Percentiles rank a stretch among this genome's conserved stretches.
Evolutionary conservation across 2,113 vertebrate genomes (phyloP).

Genomic region (Ophthalmolycus amberensis): DNA sequence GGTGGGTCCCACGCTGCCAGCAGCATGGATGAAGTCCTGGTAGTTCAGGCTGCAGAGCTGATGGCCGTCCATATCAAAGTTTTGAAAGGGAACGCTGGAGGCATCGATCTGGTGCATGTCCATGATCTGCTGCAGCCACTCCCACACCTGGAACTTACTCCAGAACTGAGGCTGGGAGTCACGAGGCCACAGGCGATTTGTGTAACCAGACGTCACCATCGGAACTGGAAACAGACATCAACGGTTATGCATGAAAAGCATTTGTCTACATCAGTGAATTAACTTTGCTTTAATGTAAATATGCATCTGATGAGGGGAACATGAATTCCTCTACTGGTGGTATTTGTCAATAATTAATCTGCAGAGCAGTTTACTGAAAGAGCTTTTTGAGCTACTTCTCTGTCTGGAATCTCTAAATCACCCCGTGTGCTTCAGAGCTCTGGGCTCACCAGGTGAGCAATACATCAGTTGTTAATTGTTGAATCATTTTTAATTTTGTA

Average conservation of each 20-base stretch:
- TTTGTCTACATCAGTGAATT: background rate
- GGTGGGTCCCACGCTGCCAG: conserved; percentile 90
- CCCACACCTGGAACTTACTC: conserved; percentile 98
- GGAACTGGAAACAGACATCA: conserved; percentile 63
- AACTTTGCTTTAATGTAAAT: conserved; percentile 9
- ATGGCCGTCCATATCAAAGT: conserved; percentile 93
- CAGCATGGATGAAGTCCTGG: conserved; percentile 91
- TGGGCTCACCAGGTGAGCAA: conserved; percentile 46
- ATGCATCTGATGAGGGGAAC: conserved; percentile 25
- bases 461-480: conserved; percentile 48
- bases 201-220: conserved; percentile 79
- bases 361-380: conserved; percentile 27
- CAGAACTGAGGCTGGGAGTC: conserved; percentile 93
- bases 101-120: conserved; percentile 96
- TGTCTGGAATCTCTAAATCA: conserved; percentile 37
- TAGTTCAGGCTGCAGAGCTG: conserved; percentile 92
- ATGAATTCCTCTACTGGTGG: conserved; percentile 1
- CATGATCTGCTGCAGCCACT: conserved; percentile 97
- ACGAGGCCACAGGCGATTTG: conserved; percentile 89
- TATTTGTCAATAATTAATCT: conserved; percentile 58
- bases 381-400: conserved; percentile 37
- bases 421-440: conserved; percentile 18
- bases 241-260: background rate
- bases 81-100: conserved; percentile 92
- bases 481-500: conserved; percentile 45